Conservation (phyloP, 2,797 vertebrate species). For the Alfaro cultratus region DNA sequence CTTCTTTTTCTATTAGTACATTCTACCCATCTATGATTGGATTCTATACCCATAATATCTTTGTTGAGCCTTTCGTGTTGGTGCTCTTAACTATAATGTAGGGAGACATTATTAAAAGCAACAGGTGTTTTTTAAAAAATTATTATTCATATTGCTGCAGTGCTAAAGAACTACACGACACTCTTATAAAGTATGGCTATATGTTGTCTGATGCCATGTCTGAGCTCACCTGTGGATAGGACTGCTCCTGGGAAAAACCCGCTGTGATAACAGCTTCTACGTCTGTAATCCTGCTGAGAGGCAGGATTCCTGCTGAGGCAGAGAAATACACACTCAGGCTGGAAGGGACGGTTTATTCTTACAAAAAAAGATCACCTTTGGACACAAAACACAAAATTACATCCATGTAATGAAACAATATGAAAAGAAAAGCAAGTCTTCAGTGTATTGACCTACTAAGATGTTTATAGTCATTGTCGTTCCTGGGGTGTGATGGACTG, state of each 20-base stretch:
- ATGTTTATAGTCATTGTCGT: neutral
- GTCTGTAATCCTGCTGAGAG: neutral
- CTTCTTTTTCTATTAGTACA: neutral
- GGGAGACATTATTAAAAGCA: neutral
- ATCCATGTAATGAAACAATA: neutral
- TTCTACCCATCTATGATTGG: neutral
- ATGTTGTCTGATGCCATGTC: neutral
- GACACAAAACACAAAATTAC: neutral
- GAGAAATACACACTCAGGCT: neutral
- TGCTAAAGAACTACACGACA: neutral
- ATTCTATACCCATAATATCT: neutral
- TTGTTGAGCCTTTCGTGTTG: neutral
- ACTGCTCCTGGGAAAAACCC: neutral
- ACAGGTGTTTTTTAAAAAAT: too few species aligned
- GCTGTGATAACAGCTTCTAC: neutral
- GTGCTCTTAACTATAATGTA: too few species aligned
- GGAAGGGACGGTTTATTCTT: neutral
- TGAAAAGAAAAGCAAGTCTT: neutral
- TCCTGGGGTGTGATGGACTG: neutral
- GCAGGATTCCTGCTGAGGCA: neutral
- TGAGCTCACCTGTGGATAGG: neutral
- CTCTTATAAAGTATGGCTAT: neutral
- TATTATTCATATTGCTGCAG: neutral
- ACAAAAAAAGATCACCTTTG: neutral
- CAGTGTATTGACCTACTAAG: neutral